phyloP scores from a whole-genome alignment of 2,797 vertebrate species.

The Amniataba percoides region DNA sequence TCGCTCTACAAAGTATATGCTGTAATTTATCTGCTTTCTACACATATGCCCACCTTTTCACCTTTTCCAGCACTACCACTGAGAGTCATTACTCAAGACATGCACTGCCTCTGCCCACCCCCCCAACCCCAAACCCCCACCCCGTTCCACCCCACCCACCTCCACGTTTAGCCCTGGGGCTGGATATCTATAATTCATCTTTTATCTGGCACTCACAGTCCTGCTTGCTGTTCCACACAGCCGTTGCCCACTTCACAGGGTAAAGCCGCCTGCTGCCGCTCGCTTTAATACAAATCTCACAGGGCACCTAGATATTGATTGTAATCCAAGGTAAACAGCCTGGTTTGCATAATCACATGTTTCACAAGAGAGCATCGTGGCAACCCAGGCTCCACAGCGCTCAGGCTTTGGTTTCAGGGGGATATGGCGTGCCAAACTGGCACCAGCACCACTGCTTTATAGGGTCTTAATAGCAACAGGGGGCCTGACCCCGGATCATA shows the following conservation, averaged over 20 bases:
- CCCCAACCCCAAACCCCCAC: slow-evolving; percentile 17
- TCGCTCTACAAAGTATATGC: slow-evolving; percentile 46
- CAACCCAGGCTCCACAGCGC: slow-evolving; percentile 16
- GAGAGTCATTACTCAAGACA: slow-evolving; percentile 76
- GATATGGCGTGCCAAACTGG: slow-evolving; percentile 57
- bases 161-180: slow-evolving; percentile 76
- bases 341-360: slow-evolving; percentile 75
- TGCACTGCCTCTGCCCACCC: slow-evolving; percentile 21
- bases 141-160: slow-evolving; percentile 52
- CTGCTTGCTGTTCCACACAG: slow-evolving; percentile 81
- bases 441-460: slow-evolving; percentile 60
- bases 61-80: slow-evolving; percentile 60
- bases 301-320: slow-evolving; percentile 78
- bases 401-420: slow-evolving; percentile 58
- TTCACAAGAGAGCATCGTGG: slow-evolving; percentile 71
- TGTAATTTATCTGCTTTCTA: slow-evolving; percentile 65
- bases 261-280: slow-evolving; percentile 76
- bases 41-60: slow-evolving; percentile 60
- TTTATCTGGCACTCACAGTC: slow-evolving; percentile 86
- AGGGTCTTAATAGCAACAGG: slow-evolving; percentile 62
- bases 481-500: slow-evolving; percentile 63
- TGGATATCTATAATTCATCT: slow-evolving; percentile 85
- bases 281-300: slow-evolving; percentile 81
- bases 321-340: slow-evolving; percentile 88
- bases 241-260: slow-evolving; percentile 88